A percentile compares a stretch with the other conserved stretches of the same genome.
Evolutionary conservation across 2,888 invertebrate genomes (phyloP).

Genomic region (Lithophane ornitopus): DNA sequence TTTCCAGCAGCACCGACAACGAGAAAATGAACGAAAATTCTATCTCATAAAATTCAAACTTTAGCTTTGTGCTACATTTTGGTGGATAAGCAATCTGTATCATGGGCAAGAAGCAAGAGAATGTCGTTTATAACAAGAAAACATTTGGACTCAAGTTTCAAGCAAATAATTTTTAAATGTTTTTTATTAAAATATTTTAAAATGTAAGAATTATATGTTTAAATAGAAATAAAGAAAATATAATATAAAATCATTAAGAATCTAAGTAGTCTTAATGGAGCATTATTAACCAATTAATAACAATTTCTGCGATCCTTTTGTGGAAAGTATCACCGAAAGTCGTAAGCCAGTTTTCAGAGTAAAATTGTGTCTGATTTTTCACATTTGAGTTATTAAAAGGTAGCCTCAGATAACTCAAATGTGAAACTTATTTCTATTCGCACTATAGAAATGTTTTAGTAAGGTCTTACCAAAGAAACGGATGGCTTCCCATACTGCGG

Average conservation of each 20-base stretch:
- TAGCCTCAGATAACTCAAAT: neutral
- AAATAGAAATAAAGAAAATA: too few relatives aligned
- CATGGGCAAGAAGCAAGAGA: neutral
- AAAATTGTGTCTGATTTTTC: neutral
- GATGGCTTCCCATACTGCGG: conserved; percentile 26
- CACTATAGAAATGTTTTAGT: conserved; percentile 25
- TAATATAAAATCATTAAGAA: conserved; percentile 1
- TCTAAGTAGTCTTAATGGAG: neutral
- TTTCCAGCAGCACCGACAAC: neutral
- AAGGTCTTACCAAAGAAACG: conserved; percentile 32
- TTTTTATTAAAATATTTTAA: too few relatives aligned
- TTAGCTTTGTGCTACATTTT: neutral
- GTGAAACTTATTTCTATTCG: conserved; percentile 21
- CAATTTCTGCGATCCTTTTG: neutral
- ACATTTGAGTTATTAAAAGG: neutral
- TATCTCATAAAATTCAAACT: neutral
- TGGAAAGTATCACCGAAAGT: neutral
- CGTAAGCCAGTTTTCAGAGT: too few relatives aligned
- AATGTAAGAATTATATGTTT: too few relatives aligned
- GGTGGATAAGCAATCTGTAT: neutral
- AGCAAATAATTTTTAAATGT: too few relatives aligned
- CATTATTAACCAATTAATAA: conserved; percentile 3
- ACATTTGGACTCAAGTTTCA: neutral
- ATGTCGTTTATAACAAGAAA: neutral
- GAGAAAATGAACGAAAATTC: too few relatives aligned